These are phyloP conservation scores for Nipponacmea schrenckii DNA, from an alignment of 2,888 invertebrate species.

Conservation along the genomic window DNA sequence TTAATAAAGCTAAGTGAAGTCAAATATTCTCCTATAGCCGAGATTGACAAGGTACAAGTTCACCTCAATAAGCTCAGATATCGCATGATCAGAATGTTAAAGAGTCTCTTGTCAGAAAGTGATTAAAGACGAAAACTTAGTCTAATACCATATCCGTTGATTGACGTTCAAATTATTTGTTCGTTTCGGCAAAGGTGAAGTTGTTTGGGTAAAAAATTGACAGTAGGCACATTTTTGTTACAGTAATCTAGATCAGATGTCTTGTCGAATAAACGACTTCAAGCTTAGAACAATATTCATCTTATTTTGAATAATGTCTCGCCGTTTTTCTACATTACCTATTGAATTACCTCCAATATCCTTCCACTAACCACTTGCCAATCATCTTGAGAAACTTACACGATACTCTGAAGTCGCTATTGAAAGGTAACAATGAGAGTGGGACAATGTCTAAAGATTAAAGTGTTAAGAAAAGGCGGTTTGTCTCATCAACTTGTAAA, in stretches of 20 bases:
- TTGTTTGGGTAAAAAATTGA: background rate
- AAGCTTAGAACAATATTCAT: conserved; percentile 2
- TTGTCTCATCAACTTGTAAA: conserved; percentile 12
- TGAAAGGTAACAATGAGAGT: background rate
- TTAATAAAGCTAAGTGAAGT: too few relatives aligned
- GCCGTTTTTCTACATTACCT: background rate
- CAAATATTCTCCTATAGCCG: too few relatives aligned
- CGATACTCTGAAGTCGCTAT: background rate
- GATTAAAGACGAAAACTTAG: too few relatives aligned
- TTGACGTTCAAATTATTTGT: background rate
- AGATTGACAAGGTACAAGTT: too few relatives aligned
- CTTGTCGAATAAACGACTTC: background rate
- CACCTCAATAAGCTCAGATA: too few relatives aligned
- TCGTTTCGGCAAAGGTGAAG: background rate
- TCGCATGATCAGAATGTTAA: too few relatives aligned
- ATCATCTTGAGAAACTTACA: background rate
- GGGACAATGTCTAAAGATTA: background rate
- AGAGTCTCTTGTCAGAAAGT: too few relatives aligned
- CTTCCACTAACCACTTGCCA: background rate
- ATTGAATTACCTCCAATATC: conserved; percentile 1
- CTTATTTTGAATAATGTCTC: background rate
- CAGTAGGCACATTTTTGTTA: conserved; percentile 3
- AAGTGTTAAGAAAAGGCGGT: background rate
- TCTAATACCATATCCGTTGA: too few relatives aligned
- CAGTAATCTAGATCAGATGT: background rate